Base-by-base conservation (phyloP, 2,888 invertebrate genomes). In the Sarcophaga subvicina region DNA sequence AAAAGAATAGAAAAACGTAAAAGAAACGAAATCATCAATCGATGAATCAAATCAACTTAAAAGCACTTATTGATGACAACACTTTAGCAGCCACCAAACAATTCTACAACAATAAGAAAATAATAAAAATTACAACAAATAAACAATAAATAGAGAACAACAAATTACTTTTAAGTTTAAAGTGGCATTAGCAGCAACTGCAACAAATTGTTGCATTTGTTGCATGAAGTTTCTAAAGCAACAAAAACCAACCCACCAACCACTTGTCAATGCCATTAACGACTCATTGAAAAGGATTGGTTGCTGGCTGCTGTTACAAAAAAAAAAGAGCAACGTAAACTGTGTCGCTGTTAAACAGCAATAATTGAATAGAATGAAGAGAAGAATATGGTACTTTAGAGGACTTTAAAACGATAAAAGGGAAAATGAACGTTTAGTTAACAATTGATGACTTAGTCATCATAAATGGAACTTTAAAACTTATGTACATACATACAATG, bases 251-350 rank as follows among this genome's bases (percentile, higher is more conserved):
- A 80, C 77, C 60, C 70, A n/a, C n/a, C 37, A 87, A 85, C 82
- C 79, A 87, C 87, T 87, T 87, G 87, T 87, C 87, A 85, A 87
- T 85, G 82, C 83, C 80, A 87, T 87, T 85, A 87, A 80, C 69
- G 80, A 85, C 60, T 66, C 76, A 85, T 66, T 37, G 17, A 84
- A 84, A 84, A 79, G 83, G 75, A 79, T 75, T 22, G 73, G 63
- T 54, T 54, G 37, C 37, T 37, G 10, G 37, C 37, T 37, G 37
- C 37, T 10, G 37, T 37, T 37, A 8, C 8, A 37, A 37, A 37
- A 37, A 37, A 37, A 37, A 37, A 37, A 37, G 2, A 37, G 37
- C 37, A 37, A 37, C 37, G 6, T 37, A 37, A 37, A 37, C 37
- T 37, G 8, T 37, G 37, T 37, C 49, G 49, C 12, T 54, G 17